Base-by-base conservation (phyloP, 2,888 invertebrate genomes). In the Mimumesa dahlbomi region DNA sequence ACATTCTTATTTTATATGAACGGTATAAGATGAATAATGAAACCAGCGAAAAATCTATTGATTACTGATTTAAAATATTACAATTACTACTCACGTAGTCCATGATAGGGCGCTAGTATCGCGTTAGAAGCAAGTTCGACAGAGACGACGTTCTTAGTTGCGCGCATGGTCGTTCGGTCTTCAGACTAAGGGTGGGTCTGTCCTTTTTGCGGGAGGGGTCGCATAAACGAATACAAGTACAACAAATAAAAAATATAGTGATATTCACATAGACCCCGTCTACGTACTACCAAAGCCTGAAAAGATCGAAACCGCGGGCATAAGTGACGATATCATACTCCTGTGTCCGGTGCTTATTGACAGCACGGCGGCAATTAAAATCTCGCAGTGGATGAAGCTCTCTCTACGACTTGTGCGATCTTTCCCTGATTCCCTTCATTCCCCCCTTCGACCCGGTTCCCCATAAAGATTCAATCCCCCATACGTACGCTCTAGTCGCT, bases 171-270 rank as follows among this genome's bases (percentile, higher is more conserved):
- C 66, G 45, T 75, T 81, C 59, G 73, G 62, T 76, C 73, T 69
- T 61, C 73, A 63, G 70, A 68, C 65, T 68, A 78, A 83, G 82
- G 82, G 82, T 82, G 82, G 83, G 83, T 82, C 83, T 81, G 76
- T 75, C 71, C 71, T 81, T 79, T 81, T 73, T 71, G 75, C 73
- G 73, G 80, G 78, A 80, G 83, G 77, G 73, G 80, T 82, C 83
- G 73, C 77, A 42, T 65, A 67, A 75, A 65, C 69, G 66, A 63
- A 75, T 67, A 42, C 25, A 58, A 52, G 52, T 58, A 42, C 22
- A 63, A 72, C n/a, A 92, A 91, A 70, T 93, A 93, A 18, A 92
- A 89, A 90, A 31, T 40, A 96, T 96, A 64, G 96, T 93, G 75
- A 97, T 96, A 36, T 93, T 95, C 38, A 34, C 49, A 16, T 45